Conservation (phyloP, 2,888 invertebrate genomes). For the Zaprionus lineosus region DNA sequence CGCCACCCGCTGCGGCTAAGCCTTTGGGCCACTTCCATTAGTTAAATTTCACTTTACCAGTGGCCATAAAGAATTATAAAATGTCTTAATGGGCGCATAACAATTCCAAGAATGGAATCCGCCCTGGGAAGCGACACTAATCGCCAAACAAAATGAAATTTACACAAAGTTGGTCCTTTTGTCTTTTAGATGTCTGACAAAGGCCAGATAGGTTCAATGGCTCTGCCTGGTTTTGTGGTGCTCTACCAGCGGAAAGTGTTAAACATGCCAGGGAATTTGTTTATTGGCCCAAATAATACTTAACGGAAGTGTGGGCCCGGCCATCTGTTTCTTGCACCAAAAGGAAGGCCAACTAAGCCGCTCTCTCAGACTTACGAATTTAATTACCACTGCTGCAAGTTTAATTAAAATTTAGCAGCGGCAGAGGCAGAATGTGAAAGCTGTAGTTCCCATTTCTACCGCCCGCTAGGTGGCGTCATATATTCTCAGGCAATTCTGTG, state of each 20-base stretch:
- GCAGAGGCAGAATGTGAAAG: no score
- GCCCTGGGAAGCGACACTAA: constrained; percentile 73
- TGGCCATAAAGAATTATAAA: constrained; percentile 76
- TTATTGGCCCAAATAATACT: constrained; percentile 62
- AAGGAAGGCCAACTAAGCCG: constrained; percentile 17
- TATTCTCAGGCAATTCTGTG: constrained; percentile 47
- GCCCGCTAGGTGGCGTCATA: constrained; percentile 52
- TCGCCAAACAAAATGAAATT: constrained; percentile 80
- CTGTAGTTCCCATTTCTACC: constrained; percentile 2
- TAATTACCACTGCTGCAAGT: constrained; percentile 65
- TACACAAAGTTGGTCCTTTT: constrained; percentile 65
- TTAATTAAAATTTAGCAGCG: constrained; percentile 75
- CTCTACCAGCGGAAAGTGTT: constrained; percentile 75
- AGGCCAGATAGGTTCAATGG: constrained; percentile 65
- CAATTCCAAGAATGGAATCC: constrained; percentile 73
- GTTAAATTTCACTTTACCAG: constrained; percentile 53
- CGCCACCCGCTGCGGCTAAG: constrained; percentile 21
- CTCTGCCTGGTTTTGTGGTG: constrained; percentile 52
- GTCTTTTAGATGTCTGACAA: constrained; percentile 57
- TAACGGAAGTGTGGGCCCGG: constrained; percentile 12
- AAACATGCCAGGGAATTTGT: constrained; percentile 80
- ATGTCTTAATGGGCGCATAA: constrained; percentile 73
- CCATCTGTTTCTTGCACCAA: constrained; percentile 59
- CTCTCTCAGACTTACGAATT: constrained; percentile 49
- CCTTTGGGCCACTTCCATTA: constrained; percentile 57